Percentiles rank a stretch among this genome's conserved stretches.
Conservation (phyloP, 2,113 vertebrate genomes). For the Lanius ludovicianus region DNA sequence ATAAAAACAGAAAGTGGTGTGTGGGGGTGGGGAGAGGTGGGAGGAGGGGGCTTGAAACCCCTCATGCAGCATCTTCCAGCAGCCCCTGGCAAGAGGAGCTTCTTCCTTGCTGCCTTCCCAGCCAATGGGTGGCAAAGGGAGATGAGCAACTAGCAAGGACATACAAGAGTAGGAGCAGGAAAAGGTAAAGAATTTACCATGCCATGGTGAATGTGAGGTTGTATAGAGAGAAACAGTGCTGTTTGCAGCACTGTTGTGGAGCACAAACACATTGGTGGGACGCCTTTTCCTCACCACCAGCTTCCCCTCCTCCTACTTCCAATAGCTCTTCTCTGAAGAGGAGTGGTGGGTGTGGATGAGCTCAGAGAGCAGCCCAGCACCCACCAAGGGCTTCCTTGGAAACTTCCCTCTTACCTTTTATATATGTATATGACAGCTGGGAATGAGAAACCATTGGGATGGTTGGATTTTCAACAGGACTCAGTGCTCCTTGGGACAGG, state of each 20-base stretch:
- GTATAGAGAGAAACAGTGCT: neutral
- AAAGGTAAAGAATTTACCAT: neutral
- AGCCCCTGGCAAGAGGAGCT: neutral
- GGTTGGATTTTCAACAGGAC: neutral
- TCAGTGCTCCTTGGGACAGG: neutral
- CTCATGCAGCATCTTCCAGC: neutral
- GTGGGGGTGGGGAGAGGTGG: neutral
- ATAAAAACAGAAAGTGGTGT: constrained; percentile 16
- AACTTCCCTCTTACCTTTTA: neutral
- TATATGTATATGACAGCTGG: neutral
- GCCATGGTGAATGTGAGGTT: neutral
- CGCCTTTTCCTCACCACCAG: neutral
- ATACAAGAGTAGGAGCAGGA: neutral
- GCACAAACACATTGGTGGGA: neutral
- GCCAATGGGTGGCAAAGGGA: neutral
- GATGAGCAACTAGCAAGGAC: neutral
- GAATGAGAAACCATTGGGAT: neutral
- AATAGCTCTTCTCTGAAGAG: neutral
- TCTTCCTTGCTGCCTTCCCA: neutral
- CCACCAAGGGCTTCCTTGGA: neutral
- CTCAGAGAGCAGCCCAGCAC: neutral
- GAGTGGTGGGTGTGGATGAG: neutral
- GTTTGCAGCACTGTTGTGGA: neutral
- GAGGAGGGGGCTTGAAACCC: neutral
- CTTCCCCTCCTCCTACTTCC: neutral